Evolutionary conservation across 2,888 invertebrate species (phyloP), one percentile per base, ranked within the genome.

Genomic region (Aphodius sticticus): DNA sequence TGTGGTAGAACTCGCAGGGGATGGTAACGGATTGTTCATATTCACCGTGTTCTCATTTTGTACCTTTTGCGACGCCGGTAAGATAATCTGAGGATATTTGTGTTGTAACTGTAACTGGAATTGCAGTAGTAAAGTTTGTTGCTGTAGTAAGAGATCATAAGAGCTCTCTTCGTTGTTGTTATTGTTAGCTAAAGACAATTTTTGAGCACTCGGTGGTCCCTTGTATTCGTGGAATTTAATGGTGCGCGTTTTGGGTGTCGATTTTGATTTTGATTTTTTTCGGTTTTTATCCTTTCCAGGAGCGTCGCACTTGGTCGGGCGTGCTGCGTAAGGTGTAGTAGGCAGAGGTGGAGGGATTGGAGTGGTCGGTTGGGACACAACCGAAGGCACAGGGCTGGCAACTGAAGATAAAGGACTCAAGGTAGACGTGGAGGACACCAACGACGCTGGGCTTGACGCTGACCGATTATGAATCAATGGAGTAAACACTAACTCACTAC

Each of bases 191-290:
- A 87, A 88, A 12, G 91, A 91, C 5, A 92, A 90, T 87, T 96
- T 96, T 85, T 96, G 96, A 16, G 97, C 96, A 81, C 88, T 89
- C 9, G 98, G 97, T 37, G 97, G 97, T 69, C 97, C 97, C 90
- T 97, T 97, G 89, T 97, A 97, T 89, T 99, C 99, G 89, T 99
- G 98, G 90, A 99, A 99, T 90, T 99, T 99, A 86, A 99, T 98
- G 78, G 96, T 96, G 84, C 96, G 93, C 16, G 95, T 92, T 89
- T 97, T 97, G 0, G 96, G 94, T 79, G 93, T 92, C 35, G 93
- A 93, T 89, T 96, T 96, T 70, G 94, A 94, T 88, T 96, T 96
- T 16, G 93, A 93, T 88, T 96, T 96, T 88, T 96, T 97, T 86
- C 93, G 90, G 87, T 95, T 96, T 90, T 93, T 96, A 90, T 95